Percentiles rank a stretch among this genome's conserved stretches.
Conservation (phyloP, 2,113 vertebrate species). For the Lipophrys pholis region DNA sequence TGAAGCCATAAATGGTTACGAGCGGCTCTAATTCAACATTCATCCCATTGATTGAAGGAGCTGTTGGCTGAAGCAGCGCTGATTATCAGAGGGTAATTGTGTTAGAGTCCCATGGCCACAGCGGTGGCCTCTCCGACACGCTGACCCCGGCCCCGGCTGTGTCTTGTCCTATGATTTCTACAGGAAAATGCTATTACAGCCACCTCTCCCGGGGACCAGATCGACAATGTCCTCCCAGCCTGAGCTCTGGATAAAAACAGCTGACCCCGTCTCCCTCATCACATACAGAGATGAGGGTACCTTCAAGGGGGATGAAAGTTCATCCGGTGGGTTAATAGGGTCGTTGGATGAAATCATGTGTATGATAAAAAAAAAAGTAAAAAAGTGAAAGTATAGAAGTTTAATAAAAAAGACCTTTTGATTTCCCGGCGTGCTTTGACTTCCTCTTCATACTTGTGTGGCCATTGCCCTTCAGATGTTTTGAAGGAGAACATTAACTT, state of each 20-base stretch:
- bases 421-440: slow-evolving; percentile 35
- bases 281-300: slow-evolving; percentile 60
- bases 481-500: slow-evolving; percentile 62
- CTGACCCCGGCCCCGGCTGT: slow-evolving; percentile 29
- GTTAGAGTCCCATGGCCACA: slow-evolving; percentile 13
- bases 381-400: slow-evolving; percentile 13
- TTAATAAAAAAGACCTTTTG: slow-evolving; percentile 16
- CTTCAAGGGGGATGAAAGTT: slow-evolving; percentile 52
- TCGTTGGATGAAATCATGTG: slow-evolving; percentile 65
- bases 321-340: slow-evolving; percentile 69
- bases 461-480: slow-evolving; percentile 64
- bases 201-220: slow-evolving; percentile 51
- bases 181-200: slow-evolving; percentile 73
- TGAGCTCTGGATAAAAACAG: slow-evolving; percentile 58
- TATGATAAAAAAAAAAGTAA: slow-evolving; percentile 18
- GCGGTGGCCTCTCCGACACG: slow-evolving; percentile 2
- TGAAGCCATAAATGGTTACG: slow-evolving; percentile 32
- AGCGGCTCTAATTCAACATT: slow-evolving; percentile 51
- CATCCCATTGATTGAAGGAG: slow-evolving; percentile 47
- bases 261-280: slow-evolving; percentile 70
- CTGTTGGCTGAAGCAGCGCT: slow-evolving; percentile 5
- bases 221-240: slow-evolving; percentile 48
- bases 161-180: slow-evolving; percentile 56
- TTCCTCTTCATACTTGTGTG: slow-evolving; percentile 38
- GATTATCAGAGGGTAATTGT: slow-evolving; percentile 49